phyloP scores from a whole-genome alignment of 1,140 invertebrate species.

The Helicoverpa armigera region DNA sequence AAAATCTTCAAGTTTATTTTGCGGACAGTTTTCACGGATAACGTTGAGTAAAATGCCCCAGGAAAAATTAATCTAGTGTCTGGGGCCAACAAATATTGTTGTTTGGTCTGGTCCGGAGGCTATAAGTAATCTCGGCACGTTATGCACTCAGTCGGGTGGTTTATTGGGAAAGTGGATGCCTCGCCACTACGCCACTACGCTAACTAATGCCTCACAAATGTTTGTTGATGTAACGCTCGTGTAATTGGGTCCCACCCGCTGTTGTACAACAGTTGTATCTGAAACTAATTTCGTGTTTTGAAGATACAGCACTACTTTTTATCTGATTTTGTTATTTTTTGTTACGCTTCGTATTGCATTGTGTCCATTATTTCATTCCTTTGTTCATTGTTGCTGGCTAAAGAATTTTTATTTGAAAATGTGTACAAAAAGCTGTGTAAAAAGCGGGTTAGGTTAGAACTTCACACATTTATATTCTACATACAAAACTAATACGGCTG shows the following conservation, averaged over 20 bases:
- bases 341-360: background rate
- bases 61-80: conserved; percentile 84
- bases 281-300: background rate
- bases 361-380: conserved; percentile 7
- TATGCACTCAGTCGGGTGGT: conserved; percentile 76
- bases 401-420: conserved; percentile 8
- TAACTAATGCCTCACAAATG: conserved; percentile 58
- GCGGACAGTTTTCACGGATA: conserved; percentile 40
- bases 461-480: background rate
- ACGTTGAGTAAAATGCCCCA: conserved; percentile 71
- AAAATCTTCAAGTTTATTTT: conserved; percentile 40
- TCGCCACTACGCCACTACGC: conserved; percentile 34
- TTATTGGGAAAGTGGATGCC: conserved; percentile 80
- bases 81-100: conserved; percentile 82
- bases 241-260: conserved; percentile 7
- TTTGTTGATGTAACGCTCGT: conserved; percentile 52
- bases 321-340: conserved; percentile 8
- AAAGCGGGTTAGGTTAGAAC: background rate
- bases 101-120: conserved; percentile 74
- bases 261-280: background rate
- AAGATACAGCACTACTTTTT: background rate
- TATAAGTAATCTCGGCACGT: conserved; percentile 83
- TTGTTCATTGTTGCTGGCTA: background rate
- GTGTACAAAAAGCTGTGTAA: background rate
- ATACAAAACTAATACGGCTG: background rate